Evolutionary conservation across 2,797 vertebrate species (phyloP).

Genomic region (Harpagifer antarcticus): DNA sequence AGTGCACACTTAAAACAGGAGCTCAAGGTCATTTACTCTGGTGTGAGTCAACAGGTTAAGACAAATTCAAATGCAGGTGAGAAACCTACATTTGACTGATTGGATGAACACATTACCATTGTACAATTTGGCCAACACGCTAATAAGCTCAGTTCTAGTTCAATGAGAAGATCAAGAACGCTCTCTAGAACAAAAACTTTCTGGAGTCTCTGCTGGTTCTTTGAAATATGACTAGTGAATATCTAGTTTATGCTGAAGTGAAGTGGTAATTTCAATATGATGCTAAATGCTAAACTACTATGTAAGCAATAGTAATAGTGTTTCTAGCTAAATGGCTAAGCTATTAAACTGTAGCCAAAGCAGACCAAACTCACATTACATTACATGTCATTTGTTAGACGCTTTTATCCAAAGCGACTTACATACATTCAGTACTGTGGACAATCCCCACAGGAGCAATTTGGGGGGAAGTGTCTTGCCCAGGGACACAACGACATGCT

Average conservation of each 20-base stretch:
- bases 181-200: neutral
- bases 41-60: conserved; percentile 58
- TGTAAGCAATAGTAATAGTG: neutral
- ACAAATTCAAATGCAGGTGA: conserved; percentile 51
- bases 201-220: neutral
- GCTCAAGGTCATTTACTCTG: conserved; percentile 52
- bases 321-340: neutral
- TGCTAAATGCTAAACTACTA: neutral
- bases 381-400: too few relatives aligned
- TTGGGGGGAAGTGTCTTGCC: too few relatives aligned
- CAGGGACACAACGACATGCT: too few relatives aligned
- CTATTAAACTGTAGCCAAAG: neutral
- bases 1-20: conserved; percentile 68
- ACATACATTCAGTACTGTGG: too few relatives aligned
- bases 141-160: neutral
- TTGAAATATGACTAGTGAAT: neutral
- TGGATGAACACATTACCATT: conserved; percentile 22
- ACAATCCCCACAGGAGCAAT: too few relatives aligned
- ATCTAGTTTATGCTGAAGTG: neutral
- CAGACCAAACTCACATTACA: too few relatives aligned
- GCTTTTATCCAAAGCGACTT: too few relatives aligned
- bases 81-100: conserved; percentile 40
- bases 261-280: neutral
- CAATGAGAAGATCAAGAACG: neutral
- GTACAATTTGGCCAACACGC: conserved; percentile 2